Evolutionary conservation across 1,140 invertebrate species (phyloP).

Genomic region (Pseudomyrmex gracilis): DNA sequence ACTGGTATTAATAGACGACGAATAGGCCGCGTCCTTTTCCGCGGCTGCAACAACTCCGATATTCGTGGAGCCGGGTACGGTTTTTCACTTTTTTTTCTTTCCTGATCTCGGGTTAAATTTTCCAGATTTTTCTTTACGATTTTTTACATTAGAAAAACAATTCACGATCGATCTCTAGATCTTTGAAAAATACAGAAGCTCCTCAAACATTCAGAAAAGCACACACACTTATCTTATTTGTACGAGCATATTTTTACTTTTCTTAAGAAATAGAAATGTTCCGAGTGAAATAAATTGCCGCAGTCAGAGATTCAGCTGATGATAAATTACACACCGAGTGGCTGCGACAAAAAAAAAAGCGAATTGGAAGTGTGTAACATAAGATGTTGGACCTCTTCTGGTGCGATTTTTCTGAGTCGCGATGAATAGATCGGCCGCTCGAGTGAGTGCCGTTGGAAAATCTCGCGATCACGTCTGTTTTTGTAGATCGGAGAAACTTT

Average conservation of each 20-base stretch:
- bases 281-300: no score
- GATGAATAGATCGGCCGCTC: conserved; percentile 26
- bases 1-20: conserved; percentile 73
- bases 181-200: no score
- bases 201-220: no score
- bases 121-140: no score
- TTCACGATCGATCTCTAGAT: no score
- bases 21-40: conserved; percentile 28
- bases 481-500: conserved; percentile 50
- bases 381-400: neutral
- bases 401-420: neutral
- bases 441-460: conserved; percentile 12
- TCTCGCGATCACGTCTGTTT: conserved; percentile 38
- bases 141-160: no score
- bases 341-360: neutral
- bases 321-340: neutral
- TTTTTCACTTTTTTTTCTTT: no score
- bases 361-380: neutral
- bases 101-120: no score
- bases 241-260: no score
- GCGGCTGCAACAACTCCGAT: neutral
- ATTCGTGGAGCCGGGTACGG: neutral
- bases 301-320: no score
- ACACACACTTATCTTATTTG: no score
- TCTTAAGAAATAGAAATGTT: no score